A percentile compares a stretch with the other conserved stretches of the same genome.
Evolutionary conservation across 2,888 invertebrate species (phyloP).

Genomic region (Rhingia campestris): DNA sequence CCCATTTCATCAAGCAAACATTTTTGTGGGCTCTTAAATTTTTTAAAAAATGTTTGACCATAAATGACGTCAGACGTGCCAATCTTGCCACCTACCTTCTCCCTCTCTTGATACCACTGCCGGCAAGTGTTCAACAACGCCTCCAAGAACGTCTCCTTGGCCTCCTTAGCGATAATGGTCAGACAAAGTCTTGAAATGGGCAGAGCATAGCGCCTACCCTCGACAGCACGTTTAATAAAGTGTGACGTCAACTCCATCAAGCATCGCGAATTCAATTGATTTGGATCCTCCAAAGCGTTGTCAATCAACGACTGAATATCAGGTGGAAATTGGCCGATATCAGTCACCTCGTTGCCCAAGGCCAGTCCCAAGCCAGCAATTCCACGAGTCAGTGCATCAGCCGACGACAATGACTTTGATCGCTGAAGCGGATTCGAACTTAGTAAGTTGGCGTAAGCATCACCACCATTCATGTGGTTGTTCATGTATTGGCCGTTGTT

Average conservation of each 20-base stretch:
- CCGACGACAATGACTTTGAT: constrained; percentile 91
- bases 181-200: constrained; percentile 93
- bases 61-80: too few relatives aligned
- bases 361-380: constrained; percentile 86
- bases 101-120: constrained; percentile 94
- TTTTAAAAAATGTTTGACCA: too few relatives aligned
- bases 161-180: constrained; percentile 93
- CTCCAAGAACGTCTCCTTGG: constrained; percentile 94
- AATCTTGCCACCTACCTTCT: constrained; percentile 85
- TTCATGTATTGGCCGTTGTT: constrained; percentile 70
- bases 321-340: constrained; percentile 89
- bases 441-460: constrained; percentile 78
- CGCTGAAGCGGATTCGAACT: constrained; percentile 85
- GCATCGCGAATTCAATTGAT: constrained; percentile 88
- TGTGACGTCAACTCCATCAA: constrained; percentile 93
- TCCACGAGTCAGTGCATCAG: constrained; percentile 88
- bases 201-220: constrained; percentile 89
- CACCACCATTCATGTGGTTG: constrained; percentile 76
- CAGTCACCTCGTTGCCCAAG: constrained; percentile 88
- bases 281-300: constrained; percentile 92
- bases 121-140: constrained; percentile 94
- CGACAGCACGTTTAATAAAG: constrained; percentile 91
- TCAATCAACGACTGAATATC: constrained; percentile 90
- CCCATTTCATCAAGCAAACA: too few relatives aligned
- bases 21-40: too few relatives aligned